Evolutionary conservation across 2,888 invertebrate species (phyloP), one percentile per base, ranked within the genome.

Genomic region (Elegia similella): DNA sequence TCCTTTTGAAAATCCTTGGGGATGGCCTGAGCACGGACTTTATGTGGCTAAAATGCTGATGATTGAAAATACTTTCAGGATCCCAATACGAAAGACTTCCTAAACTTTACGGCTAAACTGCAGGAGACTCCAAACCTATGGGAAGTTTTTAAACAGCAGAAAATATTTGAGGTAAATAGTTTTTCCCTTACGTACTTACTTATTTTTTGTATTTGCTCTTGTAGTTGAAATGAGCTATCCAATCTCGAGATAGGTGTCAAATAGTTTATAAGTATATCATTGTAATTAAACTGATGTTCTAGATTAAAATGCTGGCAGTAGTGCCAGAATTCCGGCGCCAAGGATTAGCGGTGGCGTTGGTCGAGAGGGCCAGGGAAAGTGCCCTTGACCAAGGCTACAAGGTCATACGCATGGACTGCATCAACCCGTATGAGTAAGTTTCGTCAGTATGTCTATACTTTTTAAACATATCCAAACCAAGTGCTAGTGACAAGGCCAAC

Each of bases 121-220:
- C 88, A 88, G 63, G 89, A 90, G 62, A 88, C 86, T 0, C 89
- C 89, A 1, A 88, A 89, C 63, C 76, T 90, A 7, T 90, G 89
- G 90, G 70, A 82, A 12, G 63, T 76, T 5, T 89, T 77, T 61
- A 82, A 84, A 52, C 76, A 85, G 57, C 64, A 70, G 7, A 84
- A 86, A 67, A 74, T 90, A 42, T 90, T 84, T 63, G 88, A 90
- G 80, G 90, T 80, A 63, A 47, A 12, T 10, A 34, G n/a, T n/a
- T n/a, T n/a, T n/a, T n/a, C n/a, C n/a, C n/a, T n/a, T n/a, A n/a
- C n/a, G n/a, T n/a, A n/a, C n/a, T n/a, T n/a, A n/a, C 5, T 23
- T 23, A 23, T 3, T 23, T 23, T 23, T 23, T 23, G 23, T 23
- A 23, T 23, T 23, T 23, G 2, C 23, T n/a, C n/a, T n/a, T n/a